These are phyloP conservation scores for Notocelia uddmanniana DNA, from an alignment of 2,888 invertebrate genomes.

Conservation along the genomic window DNA sequence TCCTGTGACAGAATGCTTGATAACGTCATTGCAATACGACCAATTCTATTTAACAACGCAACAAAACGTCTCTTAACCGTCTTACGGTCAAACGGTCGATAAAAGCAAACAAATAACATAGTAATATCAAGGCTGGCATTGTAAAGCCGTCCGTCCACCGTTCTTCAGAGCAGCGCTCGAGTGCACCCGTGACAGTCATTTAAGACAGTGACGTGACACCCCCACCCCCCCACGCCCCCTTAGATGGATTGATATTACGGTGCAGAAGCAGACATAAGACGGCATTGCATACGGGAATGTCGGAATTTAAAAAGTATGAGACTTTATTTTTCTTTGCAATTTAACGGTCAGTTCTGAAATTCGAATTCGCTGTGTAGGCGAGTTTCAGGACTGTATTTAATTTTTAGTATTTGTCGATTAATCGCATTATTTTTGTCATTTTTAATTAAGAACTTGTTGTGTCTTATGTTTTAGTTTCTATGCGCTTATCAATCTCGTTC, in stretches of 20 bases:
- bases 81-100: constrained; percentile 15
- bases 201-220: constrained; percentile 83
- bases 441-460: neutral
- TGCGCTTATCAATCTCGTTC: too few species aligned
- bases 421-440: neutral
- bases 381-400: neutral
- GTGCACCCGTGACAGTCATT: constrained; percentile 85
- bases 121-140: constrained; percentile 74
- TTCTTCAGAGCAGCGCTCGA: constrained; percentile 75
- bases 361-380: neutral
- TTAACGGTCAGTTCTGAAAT: constrained; percentile 16
- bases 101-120: constrained; percentile 72
- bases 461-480: neutral
- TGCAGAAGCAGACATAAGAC: constrained; percentile 80
- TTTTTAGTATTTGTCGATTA: neutral
- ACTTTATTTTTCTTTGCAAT: constrained; percentile 50
- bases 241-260: constrained; percentile 86
- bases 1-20: neutral
- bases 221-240: constrained; percentile 61
- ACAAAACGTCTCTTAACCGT: neutral
- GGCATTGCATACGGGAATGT: constrained; percentile 75
- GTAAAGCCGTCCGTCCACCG: constrained; percentile 76
- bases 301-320: constrained; percentile 62
- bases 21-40: neutral
- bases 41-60: neutral